phyloP scores from a whole-genome alignment of 2,113 vertebrate species.

The Triplophysa tibetana region DNA sequence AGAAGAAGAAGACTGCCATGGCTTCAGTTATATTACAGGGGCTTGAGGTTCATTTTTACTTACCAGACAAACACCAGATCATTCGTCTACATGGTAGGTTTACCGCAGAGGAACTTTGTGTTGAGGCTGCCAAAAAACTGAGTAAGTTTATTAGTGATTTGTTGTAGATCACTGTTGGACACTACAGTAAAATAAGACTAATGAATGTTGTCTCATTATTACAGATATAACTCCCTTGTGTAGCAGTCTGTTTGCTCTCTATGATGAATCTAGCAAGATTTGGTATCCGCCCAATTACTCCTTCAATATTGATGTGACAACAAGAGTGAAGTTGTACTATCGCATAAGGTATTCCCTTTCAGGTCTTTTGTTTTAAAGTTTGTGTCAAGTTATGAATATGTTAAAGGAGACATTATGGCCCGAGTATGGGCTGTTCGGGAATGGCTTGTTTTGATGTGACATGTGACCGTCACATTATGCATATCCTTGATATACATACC shows the following conservation, averaged over 20 bases:
- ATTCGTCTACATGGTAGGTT: conserved; percentile 67
- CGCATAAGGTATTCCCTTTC: conserved; percentile 79
- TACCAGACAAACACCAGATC: conserved; percentile 71
- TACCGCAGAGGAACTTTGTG: conserved; percentile 80
- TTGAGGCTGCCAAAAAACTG: conserved; percentile 76
- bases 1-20: conserved; percentile 68
- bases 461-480: too few species aligned
- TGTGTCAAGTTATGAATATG: not conserved
- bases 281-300: conserved; percentile 82
- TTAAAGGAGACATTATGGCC: too few species aligned
- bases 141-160: conserved; percentile 69
- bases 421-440: too few species aligned
- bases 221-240: conserved; percentile 83
- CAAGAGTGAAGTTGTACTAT: conserved; percentile 75
- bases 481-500: too few species aligned
- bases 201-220: not conserved
- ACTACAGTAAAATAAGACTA: not conserved
- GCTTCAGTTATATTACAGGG: conserved; percentile 69
- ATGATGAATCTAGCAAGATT: conserved; percentile 73
- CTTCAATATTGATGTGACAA: conserved; percentile 76
- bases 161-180: not conserved
- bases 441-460: too few species aligned
- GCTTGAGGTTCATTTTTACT: conserved; percentile 79
- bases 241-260: conserved; percentile 83
- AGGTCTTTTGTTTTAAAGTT: not conserved